Evolutionary conservation across 2,888 invertebrate genomes (phyloP), one percentile per base, ranked within the genome.

Genomic region (Therioaphis trifolii): DNA sequence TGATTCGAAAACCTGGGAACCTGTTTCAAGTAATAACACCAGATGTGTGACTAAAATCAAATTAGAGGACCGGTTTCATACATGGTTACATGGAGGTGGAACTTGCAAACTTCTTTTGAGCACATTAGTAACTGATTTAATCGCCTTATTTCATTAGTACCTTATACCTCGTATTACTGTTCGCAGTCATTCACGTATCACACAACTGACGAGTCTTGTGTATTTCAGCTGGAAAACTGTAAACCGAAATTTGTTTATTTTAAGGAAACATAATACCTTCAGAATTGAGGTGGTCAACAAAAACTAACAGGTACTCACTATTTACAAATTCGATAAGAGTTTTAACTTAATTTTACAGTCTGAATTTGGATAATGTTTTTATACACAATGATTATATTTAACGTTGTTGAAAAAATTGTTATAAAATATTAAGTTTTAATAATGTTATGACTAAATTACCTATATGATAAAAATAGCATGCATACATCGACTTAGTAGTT

Each of bases 1-100:
- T 14, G 29, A 46, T 63, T 7, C n/a, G 15, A 55, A 4, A 68
- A 43, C 55, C n/a, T 68, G 66, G 9, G 40, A 78, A 78, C 68
- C 68, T 55, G 78, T 78, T 78, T 78, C 15, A 15, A 68, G 18
- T 9, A 12, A 24, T n/a, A 68, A 24, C 46, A 7, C 21, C 40
- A 43, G n/a, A 55, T 27, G 55, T 55, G 2, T 35, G 12, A 29
- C 63, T 66, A 66, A 52, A 66, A 49, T 52, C 18, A 68, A 35
- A 68, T 52, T 52, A 52, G 63, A 68, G 12, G 78, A 78, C 78
- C 78, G 78, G 78, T 78, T 78, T 78, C n/a, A 27, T 7, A 27
- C 68, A 40, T 27, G 24, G 68, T 24, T 18, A 27, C 40, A 27
- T 49, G 68, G 78, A 52, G 78, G 66, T 68, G 68, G 68, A 35